Percentiles rank a stretch among this genome's conserved stretches.
These are phyloP conservation scores for Hylomyscus alleni DNA, from an alignment of 2,797 vertebrate species.

Conservation along the genomic window DNA sequence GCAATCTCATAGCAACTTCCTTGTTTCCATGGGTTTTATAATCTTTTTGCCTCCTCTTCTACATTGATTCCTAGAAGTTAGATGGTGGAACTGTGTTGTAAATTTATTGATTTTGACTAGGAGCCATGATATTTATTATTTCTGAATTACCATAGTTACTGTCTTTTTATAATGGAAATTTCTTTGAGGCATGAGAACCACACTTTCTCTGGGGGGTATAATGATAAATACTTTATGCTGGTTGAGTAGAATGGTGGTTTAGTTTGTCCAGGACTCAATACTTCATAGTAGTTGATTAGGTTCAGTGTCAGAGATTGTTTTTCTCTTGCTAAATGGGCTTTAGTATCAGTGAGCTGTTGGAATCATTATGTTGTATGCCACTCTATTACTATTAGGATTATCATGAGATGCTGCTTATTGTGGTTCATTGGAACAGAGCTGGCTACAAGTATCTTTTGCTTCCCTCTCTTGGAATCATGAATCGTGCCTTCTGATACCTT, in stretches of 20 bases:
- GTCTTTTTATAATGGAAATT: neutral
- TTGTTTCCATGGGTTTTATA: neutral
- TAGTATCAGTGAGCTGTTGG: neutral
- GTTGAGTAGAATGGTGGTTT: neutral
- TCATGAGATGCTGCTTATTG: neutral
- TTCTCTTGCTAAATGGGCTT: neutral
- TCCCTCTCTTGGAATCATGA: neutral
- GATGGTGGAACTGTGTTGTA: neutral
- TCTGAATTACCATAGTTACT: neutral
- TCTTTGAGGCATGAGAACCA: neutral
- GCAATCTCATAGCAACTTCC: neutral
- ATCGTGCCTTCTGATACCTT: neutral
- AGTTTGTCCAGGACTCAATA: neutral
- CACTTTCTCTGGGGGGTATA: neutral
- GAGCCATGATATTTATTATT: neutral
- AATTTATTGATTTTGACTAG: neutral
- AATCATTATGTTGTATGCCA: neutral
- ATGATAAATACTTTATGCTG: neutral
- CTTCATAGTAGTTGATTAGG: neutral
- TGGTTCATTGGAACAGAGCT: neutral
- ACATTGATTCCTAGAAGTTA: neutral
- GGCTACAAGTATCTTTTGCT: neutral
- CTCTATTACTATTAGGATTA: no score
- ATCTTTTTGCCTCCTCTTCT: neutral
- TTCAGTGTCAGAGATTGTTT: neutral